phyloP scores from a whole-genome alignment of 2,888 invertebrate species.

The Gisinianus flammeolus region DNA sequence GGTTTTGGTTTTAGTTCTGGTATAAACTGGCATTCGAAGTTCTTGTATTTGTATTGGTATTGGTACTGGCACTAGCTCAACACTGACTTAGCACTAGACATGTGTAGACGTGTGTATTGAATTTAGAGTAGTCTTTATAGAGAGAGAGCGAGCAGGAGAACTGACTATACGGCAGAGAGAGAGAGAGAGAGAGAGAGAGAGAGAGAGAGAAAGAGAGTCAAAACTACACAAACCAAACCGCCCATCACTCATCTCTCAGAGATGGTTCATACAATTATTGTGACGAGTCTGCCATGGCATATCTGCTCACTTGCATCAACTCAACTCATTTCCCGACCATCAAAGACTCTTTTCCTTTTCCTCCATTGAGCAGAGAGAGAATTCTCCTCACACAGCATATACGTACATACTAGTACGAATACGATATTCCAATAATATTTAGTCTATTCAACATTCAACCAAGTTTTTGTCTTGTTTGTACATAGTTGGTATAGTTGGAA shows the following conservation, averaged over 20 bases:
- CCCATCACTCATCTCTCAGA: conserved; percentile 20
- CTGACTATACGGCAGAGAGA: not conserved
- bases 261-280: conserved; percentile 15
- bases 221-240: conserved; percentile 4
- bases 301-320: not conserved
- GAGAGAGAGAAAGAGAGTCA: not conserved
- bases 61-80: conserved; percentile 1
- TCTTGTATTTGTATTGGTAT: conserved; percentile 3
- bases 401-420: not conserved
- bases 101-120: conserved; percentile 42
- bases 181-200: not conserved
- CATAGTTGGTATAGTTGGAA: too few relatives aligned
- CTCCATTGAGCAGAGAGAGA: not conserved
- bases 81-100: conserved; percentile 19
- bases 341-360: too few relatives aligned
- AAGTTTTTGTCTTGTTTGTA: not conserved
- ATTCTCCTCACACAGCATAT: not conserved
- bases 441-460: conserved; percentile 7
- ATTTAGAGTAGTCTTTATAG: conserved; percentile 45
- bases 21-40: not conserved
- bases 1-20: not conserved
- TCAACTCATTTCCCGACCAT: conserved; percentile 1
- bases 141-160: not conserved
- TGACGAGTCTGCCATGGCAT: conserved; percentile 20
- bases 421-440: conserved; percentile 8